Evolutionary conservation across 2,888 invertebrate genomes (phyloP).

Genomic region (Piscicola geometra): DNA sequence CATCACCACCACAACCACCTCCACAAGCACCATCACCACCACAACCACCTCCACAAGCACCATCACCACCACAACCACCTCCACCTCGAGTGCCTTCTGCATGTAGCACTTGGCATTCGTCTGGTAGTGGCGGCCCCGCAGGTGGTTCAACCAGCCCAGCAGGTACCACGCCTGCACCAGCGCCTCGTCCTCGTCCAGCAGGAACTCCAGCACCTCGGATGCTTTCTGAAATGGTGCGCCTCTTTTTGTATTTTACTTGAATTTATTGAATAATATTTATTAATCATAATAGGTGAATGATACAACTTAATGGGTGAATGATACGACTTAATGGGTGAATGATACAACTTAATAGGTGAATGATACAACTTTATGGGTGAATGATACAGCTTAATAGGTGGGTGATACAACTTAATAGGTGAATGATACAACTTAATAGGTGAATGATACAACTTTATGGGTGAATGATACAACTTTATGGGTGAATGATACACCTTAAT

Average conservation of each 20-base stretch:
- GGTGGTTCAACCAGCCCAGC: constrained; percentile 56
- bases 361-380: too few species aligned
- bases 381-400: too few species aligned
- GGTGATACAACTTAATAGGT: too few species aligned
- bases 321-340: background rate
- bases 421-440: too few species aligned
- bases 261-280: too few species aligned
- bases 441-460: too few species aligned
- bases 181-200: constrained; percentile 57
- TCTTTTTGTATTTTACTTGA: too few species aligned
- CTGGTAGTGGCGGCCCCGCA: constrained; percentile 54
- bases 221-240: constrained; percentile 53
- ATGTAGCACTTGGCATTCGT: constrained; percentile 55
- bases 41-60: constrained; percentile 51
- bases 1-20: constrained; percentile 50
- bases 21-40: constrained; percentile 51
- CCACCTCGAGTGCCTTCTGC: constrained; percentile 53
- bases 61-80: constrained; percentile 50
- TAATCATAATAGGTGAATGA: too few species aligned
- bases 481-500: too few species aligned
- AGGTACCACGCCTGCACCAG: constrained; percentile 57
- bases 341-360: too few species aligned
- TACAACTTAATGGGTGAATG: background rate
- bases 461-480: too few species aligned
- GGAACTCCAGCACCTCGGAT: constrained; percentile 54